Evolutionary conservation across 1,140 invertebrate genomes (phyloP).

Genomic region (Brachionus calyciflorus): DNA sequence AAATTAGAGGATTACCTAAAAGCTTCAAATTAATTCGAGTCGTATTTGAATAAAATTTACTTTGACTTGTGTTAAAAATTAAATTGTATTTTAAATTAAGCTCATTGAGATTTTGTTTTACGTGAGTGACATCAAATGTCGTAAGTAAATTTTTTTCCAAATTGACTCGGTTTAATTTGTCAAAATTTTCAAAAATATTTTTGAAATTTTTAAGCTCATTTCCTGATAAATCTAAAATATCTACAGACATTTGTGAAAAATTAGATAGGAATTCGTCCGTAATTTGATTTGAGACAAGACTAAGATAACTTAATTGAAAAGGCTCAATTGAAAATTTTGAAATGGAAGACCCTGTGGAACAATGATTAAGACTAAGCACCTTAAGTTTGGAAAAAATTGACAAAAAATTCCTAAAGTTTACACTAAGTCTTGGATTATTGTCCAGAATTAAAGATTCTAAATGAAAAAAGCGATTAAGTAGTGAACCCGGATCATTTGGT

Average conservation of each 20-base stretch:
- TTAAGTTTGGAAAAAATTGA: not conserved
- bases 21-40: not conserved
- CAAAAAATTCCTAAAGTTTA: constrained; percentile 21
- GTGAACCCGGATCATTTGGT: constrained; percentile 11
- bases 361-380: not conserved
- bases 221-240: not conserved
- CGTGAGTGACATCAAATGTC: not conserved
- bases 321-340: not conserved
- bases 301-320: not conserved
- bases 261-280: not conserved
- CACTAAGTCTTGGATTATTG: constrained; percentile 11
- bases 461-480: constrained; percentile 1
- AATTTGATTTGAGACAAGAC: not conserved
- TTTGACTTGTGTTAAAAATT: not conserved
- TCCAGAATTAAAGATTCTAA: constrained; percentile 13
- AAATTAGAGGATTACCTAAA: not conserved
- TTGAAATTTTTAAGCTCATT: not conserved
- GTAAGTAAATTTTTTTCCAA: constrained; percentile 1
- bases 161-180: not conserved
- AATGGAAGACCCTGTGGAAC: not conserved
- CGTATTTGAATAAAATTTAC: not conserved
- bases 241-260: not conserved
- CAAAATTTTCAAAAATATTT: not conserved
- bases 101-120: not conserved
- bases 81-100: not conserved